phyloP scores from a whole-genome alignment of 2,888 invertebrate genomes.

The Leistus spinibarbis region DNA sequence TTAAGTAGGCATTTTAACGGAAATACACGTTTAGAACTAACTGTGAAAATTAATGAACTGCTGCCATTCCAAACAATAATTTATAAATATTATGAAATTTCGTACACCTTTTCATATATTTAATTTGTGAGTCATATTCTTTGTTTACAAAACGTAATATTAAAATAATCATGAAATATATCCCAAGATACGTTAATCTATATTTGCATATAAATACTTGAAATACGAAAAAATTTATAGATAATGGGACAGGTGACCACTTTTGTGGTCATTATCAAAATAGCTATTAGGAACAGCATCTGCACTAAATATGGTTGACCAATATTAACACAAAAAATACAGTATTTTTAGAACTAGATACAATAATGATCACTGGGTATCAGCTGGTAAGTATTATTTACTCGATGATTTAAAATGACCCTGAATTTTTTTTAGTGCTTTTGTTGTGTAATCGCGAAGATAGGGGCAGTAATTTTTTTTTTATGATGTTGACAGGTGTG shows the following conservation, averaged over 20 bases:
- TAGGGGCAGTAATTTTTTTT: constrained; percentile 4
- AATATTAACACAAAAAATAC: neutral
- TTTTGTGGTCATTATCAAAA: neutral
- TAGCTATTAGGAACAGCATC: neutral
- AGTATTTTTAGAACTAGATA: neutral
- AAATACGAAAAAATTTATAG: neutral
- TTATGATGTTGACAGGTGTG: neutral
- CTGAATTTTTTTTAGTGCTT: neutral
- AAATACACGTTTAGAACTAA: too few species aligned
- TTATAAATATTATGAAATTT: too few species aligned
- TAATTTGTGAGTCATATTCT: too few species aligned
- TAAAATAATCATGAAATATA: too few species aligned
- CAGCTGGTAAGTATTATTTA: constrained; percentile 9
- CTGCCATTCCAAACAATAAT: too few species aligned
- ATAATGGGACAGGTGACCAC: neutral
- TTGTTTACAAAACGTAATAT: too few species aligned
- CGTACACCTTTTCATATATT: too few species aligned
- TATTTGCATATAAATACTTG: neutral
- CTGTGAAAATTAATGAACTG: too few species aligned
- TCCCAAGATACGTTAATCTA: neutral
- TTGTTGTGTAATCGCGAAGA: neutral
- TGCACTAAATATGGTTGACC: neutral
- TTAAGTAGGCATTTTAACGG: too few species aligned
- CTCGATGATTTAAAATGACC: neutral
- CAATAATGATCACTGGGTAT: neutral